phyloP scores from a whole-genome alignment of 2,888 invertebrate genomes.

The Lepidocyrtinus sp. region DNA sequence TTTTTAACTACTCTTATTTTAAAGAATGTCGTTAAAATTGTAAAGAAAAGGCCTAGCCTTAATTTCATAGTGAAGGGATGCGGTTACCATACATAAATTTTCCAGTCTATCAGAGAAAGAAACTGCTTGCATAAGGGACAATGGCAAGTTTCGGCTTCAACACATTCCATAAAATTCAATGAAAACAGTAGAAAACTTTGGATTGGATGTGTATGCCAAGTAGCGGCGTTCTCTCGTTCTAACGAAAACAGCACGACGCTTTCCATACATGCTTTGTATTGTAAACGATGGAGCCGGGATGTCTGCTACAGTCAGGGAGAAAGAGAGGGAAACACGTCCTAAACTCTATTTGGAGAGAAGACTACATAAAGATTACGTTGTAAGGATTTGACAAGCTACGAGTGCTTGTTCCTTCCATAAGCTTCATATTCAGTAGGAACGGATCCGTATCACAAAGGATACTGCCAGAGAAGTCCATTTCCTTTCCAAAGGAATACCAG shows the following conservation, averaged over 20 bases:
- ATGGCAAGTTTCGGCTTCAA: background rate
- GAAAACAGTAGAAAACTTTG: background rate
- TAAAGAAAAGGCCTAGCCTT: no score
- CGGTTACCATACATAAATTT: background rate
- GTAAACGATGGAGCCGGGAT: background rate
- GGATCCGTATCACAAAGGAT: no score
- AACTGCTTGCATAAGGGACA: background rate
- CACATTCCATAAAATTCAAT: slow-evolving; percentile 2
- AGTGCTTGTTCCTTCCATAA: no score
- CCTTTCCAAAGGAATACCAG: no score
- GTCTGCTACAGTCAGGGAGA: background rate
- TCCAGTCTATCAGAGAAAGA: background rate
- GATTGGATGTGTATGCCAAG: background rate
- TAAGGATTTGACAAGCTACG: background rate
- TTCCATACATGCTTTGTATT: background rate
- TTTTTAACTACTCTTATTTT: no score
- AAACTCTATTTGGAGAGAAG: background rate
- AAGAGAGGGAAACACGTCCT: no score
- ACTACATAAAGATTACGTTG: background rate
- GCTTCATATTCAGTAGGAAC: no score
- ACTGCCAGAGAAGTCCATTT: no score
- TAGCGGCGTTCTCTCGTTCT: background rate
- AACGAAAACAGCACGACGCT: background rate
- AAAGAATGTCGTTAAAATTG: no score
- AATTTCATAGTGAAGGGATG: no score